Base-by-base conservation (phyloP, 2,888 invertebrate genomes). In the Terebella lapidaria region DNA sequence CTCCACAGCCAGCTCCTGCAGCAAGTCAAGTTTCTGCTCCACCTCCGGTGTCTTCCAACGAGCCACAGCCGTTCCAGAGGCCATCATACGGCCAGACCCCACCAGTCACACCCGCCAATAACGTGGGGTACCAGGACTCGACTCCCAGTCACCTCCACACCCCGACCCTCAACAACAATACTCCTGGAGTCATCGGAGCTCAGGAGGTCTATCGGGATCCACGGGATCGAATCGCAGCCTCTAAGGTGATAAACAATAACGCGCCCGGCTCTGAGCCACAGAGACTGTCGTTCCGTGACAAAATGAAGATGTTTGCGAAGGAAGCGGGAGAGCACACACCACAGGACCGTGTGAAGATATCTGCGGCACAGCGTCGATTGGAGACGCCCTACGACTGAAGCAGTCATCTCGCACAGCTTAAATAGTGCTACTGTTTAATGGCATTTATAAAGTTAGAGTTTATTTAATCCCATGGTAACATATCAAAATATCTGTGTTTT, bases 231-330 rank as follows among this genome's bases (percentile, higher is more conserved):
- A 88, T 93, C n/a, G 83, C 94, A 69, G 92, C 91, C 1, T 91
- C 92, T 61, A 73, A 73, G 61, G 70, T 20, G 22, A 27, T 53
- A n/a, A 24, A n/a, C 10, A n/a, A n/a, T n/a, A 29, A 26, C 24
- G 30, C 22, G 35, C 25, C n/a, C 22, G 45, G 18, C 18, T 25
- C 15, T 5, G 20, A 5, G 20, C 20, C n/a, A 28, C 28, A 22
- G 20, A 92, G 94, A 74, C 85, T 97, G 64, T 92, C 92, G 60
- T 99, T 99, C 83, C 90, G 94, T 80, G 97, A 99, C 82, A 99
- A 99, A 83, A 97, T 97, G 95, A 94, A 94, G 83, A 93, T 96
- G 91, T 99, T 99, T 84, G 97, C 96, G 49, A 87, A 91, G 83
- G 95, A 96, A 84, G 90, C 94, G 18, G 96, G 96, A 47, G 94